Conservation (phyloP, 2,113 vertebrate species). For the Pterocles gutturalis region DNA sequence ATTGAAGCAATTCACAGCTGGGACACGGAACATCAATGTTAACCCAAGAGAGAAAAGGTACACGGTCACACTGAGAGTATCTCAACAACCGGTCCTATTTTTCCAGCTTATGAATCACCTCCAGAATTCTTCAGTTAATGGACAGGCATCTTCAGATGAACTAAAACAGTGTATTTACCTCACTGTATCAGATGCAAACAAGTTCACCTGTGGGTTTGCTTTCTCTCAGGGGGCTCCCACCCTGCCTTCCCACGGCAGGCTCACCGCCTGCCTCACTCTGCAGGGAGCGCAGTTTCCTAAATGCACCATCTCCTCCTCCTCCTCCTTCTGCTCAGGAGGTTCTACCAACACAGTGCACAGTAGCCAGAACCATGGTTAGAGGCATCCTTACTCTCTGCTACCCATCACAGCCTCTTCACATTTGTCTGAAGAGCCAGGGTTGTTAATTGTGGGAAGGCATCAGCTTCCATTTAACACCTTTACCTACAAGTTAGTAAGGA, state of each 20-base stretch:
- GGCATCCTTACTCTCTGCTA: neutral
- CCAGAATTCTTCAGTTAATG: neutral
- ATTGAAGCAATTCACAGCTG: neutral
- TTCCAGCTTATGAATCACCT: neutral
- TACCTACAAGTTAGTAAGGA: neutral
- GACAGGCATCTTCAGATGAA: neutral
- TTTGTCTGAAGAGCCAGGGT: no score
- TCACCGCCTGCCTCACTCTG: neutral
- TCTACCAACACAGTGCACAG: neutral
- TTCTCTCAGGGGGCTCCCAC: rapidly evolving
- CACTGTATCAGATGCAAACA: neutral
- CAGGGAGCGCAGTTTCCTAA: neutral
- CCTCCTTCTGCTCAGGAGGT: neutral
- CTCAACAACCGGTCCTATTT: neutral
- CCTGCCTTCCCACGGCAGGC: neutral
- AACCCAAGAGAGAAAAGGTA: neutral
- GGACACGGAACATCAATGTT: neutral
- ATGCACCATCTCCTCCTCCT: neutral
- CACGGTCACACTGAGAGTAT: neutral
- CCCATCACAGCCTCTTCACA: neutral
- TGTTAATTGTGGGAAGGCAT: rapidly evolving
- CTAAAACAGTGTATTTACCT: neutral
- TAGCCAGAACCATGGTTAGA: neutral
- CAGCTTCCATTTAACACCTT: neutral
- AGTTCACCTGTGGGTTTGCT: neutral